These are phyloP conservation scores for Tenthredo mesomela DNA, from an alignment of 2,888 invertebrate species.

Conservation along the genomic window DNA sequence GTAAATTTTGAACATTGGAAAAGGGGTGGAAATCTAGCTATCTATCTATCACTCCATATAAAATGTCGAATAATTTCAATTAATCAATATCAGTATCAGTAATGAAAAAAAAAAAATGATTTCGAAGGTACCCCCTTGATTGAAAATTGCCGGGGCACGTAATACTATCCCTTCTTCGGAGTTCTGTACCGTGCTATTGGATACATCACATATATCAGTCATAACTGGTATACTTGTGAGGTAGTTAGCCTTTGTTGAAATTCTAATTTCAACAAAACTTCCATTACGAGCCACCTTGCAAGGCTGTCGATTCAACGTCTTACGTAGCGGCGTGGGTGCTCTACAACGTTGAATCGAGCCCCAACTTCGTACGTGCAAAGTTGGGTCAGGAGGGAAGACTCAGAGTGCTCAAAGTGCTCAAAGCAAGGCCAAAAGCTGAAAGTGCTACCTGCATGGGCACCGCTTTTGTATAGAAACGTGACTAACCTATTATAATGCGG, in stretches of 20 bases:
- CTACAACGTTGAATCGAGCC: background rate
- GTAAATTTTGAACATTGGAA: background rate
- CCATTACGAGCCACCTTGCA: slow-evolving; percentile 2
- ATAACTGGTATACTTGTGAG: background rate
- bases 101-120: too few relatives aligned
- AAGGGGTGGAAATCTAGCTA: too few relatives aligned
- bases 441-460: slow-evolving; percentile 18
- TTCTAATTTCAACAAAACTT: slow-evolving; percentile 5
- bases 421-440: slow-evolving; percentile 31
- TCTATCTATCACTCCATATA: too few relatives aligned
- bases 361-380: slow-evolving; percentile 25
- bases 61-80: too few relatives aligned
- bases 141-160: too few relatives aligned
- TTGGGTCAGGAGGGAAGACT: slow-evolving; percentile 34
- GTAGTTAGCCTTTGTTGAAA: slow-evolving; percentile 4
- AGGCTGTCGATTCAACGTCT: slow-evolving; percentile 12
- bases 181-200: background rate
- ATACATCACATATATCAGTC: background rate
- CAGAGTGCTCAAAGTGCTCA: slow-evolving; percentile 12
- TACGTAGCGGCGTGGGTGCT: background rate
- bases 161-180: background rate
- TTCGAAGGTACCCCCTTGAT: too few relatives aligned
- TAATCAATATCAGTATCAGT: too few relatives aligned
- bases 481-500: background rate
- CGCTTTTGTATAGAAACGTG: slow-evolving; percentile 34